Conservation (phyloP, 2,888 invertebrate genomes). For the Leptopterna dolabrata region DNA sequence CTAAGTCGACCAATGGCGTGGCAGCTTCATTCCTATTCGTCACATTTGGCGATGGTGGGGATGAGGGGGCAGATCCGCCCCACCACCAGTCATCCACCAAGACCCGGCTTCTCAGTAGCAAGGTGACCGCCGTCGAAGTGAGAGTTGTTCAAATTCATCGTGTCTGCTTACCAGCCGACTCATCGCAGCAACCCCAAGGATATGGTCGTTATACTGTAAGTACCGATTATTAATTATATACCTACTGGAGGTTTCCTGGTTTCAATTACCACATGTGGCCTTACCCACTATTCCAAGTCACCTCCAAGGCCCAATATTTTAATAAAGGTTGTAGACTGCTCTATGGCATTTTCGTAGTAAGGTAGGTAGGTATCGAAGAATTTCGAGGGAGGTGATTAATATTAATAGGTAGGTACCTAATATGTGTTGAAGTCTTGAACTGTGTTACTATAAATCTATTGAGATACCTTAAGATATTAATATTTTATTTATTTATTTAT, state of each 20-base stretch:
- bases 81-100: not conserved
- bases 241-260: too few relatives aligned
- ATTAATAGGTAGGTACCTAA: too few relatives aligned
- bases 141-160: not conserved
- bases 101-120: conserved; percentile 31
- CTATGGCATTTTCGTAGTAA: too few relatives aligned
- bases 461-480: too few relatives aligned
- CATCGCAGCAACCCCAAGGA: conserved; percentile 32
- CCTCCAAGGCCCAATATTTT: too few relatives aligned
- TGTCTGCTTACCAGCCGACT: not conserved
- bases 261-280: not conserved
- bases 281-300: conserved; percentile 9
- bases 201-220: conserved; percentile 56
- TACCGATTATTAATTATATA: not conserved
- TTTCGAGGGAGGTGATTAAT: too few relatives aligned
- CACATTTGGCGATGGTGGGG: not conserved
- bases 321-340: too few relatives aligned
- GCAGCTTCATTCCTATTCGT: conserved; percentile 3
- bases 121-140: conserved; percentile 29
- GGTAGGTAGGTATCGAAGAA: too few relatives aligned
- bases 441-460: too few relatives aligned
- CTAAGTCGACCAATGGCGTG: not conserved
- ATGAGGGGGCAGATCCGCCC: conserved; percentile 17
- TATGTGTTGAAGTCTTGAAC: too few relatives aligned
- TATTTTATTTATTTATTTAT: too few relatives aligned